Conservation (phyloP, 2,888 invertebrate species). For the Drosophila borealis region DNA sequence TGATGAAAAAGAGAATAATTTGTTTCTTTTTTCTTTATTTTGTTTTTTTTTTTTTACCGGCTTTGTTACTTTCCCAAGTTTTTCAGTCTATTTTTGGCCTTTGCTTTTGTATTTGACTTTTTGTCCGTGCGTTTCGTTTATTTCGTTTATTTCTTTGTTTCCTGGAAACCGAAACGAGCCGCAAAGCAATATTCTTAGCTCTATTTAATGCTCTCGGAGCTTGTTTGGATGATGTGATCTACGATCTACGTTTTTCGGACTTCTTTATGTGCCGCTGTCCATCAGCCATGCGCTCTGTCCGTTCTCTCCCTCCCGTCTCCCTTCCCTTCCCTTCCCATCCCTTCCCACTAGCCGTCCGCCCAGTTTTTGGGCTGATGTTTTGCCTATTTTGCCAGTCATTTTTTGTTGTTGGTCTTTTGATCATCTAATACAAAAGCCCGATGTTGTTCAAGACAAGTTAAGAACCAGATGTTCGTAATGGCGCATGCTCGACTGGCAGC, state of each 20-base stretch:
- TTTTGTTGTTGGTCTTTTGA: not conserved
- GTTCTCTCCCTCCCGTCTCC: not conserved
- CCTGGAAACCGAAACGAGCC: conserved; percentile 28
- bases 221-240: conserved; percentile 14
- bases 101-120: not conserved
- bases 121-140: not conserved
- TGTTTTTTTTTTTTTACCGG: not conserved
- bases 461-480: not conserved
- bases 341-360: not conserved
- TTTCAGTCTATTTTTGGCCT: conserved; percentile 8
- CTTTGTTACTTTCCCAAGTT: conserved; percentile 19
- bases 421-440: not conserved
- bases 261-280: conserved; percentile 18
- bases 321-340: not conserved
- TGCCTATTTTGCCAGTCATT: conserved; percentile 42
- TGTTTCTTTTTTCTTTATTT: not conserved
- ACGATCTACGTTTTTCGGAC: conserved; percentile 22
- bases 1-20: too few species aligned
- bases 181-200: conserved; percentile 35
- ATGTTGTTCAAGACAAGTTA: conserved; percentile 19
- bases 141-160: conserved; percentile 9
- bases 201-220: conserved; percentile 22
- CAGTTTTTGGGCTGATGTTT: conserved; percentile 24
- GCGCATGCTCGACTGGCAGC: not conserved
- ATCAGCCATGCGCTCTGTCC: not conserved